Evolutionary conservation across 2,888 invertebrate species (phyloP).

Genomic region (Acrocera orbiculus): DNA sequence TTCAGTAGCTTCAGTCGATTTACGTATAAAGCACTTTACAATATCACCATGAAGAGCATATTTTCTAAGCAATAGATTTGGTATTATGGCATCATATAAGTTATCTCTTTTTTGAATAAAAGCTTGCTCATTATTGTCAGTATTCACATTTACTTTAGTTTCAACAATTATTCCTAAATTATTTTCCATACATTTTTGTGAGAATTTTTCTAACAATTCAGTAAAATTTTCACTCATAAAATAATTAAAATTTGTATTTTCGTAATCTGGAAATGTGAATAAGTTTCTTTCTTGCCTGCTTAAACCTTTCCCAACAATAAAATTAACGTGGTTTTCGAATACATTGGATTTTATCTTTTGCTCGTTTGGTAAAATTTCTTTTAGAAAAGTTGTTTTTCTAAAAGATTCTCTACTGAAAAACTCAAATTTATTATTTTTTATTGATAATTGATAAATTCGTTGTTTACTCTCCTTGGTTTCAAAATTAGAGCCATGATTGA

Average conservation of each 20-base stretch:
- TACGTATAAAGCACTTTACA: conserved; percentile 43
- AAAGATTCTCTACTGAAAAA: no score
- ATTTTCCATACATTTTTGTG: conserved; percentile 23
- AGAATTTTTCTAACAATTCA: conserved; percentile 40
- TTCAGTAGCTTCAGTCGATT: not conserved
- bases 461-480: no score
- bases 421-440: no score
- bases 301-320: no score
- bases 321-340: no score
- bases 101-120: conserved; percentile 52
- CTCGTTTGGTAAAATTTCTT: no score
- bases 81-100: conserved; percentile 55
- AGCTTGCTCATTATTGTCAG: conserved; percentile 60
- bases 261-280: no score
- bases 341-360: no score
- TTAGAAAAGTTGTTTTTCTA: no score
- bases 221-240: conserved; percentile 35
- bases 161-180: conserved; percentile 33
- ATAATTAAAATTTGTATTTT: conserved; percentile 33
- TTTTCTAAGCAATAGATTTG: conserved; percentile 52
- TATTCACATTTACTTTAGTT: conserved; percentile 67
- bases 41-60: conserved; percentile 71
- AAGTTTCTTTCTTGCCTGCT: no score
- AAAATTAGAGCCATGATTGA: no score
- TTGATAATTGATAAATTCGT: no score